phyloP scores from a whole-genome alignment of 2,888 invertebrate species.

The Dolichomitus sp. region DNA sequence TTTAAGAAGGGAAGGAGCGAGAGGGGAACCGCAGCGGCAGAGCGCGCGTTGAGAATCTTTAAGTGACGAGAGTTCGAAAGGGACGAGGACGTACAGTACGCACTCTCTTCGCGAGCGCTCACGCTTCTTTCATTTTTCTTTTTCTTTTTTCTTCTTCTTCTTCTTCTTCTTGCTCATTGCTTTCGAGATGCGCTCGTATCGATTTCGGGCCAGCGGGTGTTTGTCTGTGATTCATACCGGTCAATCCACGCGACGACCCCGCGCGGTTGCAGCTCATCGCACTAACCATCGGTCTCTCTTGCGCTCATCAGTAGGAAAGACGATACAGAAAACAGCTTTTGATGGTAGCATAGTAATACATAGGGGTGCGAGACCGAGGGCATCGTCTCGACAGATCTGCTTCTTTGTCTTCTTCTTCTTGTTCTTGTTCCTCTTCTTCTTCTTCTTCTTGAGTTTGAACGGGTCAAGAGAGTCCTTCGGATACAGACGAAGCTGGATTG shows the following conservation, averaged over 20 bases:
- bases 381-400: slow-evolving; percentile 21
- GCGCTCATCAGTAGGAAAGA: slow-evolving; percentile 24
- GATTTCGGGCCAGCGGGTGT: slow-evolving; percentile 66
- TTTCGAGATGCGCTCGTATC: slow-evolving; percentile 58
- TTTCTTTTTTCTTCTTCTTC: slow-evolving; percentile 14
- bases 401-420: slow-evolving; percentile 25
- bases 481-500: slow-evolving; percentile 1
- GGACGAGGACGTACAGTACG: slow-evolving; percentile 35
- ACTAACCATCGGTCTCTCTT: slow-evolving; percentile 1
- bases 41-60: slow-evolving; percentile 63
- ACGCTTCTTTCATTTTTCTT: slow-evolving; percentile 29
- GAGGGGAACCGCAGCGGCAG: slow-evolving; percentile 19
- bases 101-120: slow-evolving; percentile 38
- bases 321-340: slow-evolving; percentile 18
- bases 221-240: slow-evolving; percentile 64
- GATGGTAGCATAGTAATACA: slow-evolving; percentile 6
- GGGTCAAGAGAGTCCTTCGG: slow-evolving; percentile 39
- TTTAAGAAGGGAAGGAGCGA: slow-evolving; percentile 35
- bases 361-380: slow-evolving; percentile 15
- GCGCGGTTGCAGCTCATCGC: slow-evolving; percentile 39
- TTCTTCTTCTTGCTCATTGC: slow-evolving; percentile 25
- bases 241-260: slow-evolving; percentile 63
- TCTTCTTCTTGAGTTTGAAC: background rate
- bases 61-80: slow-evolving; percentile 59
- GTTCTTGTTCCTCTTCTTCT: slow-evolving; percentile 17